Conservation (phyloP, 2,797 vertebrate species). For the Hipposideros larvatus region DNA sequence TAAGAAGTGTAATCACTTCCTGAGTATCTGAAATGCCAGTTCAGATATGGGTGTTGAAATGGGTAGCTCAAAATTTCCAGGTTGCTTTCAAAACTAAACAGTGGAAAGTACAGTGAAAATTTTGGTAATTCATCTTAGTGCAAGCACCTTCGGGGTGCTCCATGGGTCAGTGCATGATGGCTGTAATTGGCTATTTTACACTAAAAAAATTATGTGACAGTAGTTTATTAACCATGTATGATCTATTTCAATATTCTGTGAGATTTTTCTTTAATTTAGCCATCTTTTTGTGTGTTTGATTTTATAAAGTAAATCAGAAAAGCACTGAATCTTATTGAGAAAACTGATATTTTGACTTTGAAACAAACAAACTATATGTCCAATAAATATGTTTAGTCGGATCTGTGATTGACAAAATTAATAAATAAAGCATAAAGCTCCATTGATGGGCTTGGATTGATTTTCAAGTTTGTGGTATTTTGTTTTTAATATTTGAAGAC, state of each 20-base stretch:
- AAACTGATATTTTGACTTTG: conserved; percentile 14
- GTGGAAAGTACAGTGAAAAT: not conserved
- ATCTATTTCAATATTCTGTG: not conserved
- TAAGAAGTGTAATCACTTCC: not conserved
- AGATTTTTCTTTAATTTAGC: not conserved
- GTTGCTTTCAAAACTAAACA: not conserved
- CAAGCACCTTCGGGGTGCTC: not conserved
- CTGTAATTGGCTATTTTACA: not conserved
- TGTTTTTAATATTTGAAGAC: not conserved
- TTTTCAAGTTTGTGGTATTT: not conserved
- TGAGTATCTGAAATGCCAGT: not conserved
- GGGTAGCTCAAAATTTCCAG: not conserved
- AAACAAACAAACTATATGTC: not conserved
- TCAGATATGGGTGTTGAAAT: not conserved
- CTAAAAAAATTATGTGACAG: not conserved
- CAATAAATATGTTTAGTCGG: not conserved
- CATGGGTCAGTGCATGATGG: not conserved
- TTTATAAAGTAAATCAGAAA: conserved; percentile 35
- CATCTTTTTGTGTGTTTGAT: not conserved
- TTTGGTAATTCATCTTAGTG: not conserved
- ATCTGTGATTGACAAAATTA: conserved; percentile 2
- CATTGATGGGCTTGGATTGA: not conserved
- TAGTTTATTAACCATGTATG: not conserved
- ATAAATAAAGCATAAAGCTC: not conserved
- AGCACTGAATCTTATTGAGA: not conserved